phyloP scores from a whole-genome alignment of 37 sponge, comb jelly and placozoan genomes.

The Ephydatia muelleri region DNA sequence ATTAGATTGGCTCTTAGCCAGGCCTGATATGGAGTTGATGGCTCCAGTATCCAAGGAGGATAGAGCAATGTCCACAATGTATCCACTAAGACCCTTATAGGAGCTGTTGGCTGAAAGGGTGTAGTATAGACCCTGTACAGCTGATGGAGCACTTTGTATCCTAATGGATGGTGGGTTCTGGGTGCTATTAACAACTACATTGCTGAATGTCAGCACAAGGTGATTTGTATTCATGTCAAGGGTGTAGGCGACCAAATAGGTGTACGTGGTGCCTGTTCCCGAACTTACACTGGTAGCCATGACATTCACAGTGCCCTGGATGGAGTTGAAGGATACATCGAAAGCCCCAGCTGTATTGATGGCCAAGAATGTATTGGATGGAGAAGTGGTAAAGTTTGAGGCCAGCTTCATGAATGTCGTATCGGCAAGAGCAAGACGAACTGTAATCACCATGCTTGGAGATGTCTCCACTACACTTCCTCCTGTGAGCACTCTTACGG shows the following conservation, averaged over 20 bases:
- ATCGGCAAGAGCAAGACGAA: constrained; percentile 61
- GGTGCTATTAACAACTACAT: constrained; percentile 68
- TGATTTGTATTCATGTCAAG: constrained; percentile 73
- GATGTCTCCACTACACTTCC: constrained; percentile 41
- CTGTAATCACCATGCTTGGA: constrained; percentile 31
- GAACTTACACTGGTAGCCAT: constrained; percentile 18
- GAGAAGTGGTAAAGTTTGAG: constrained; percentile 58
- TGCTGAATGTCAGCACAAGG: constrained; percentile 76
- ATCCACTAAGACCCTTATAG: constrained; percentile 55
- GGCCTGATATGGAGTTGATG: constrained; percentile 60
- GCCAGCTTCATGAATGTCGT: constrained; percentile 74
- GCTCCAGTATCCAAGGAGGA: constrained; percentile 64
- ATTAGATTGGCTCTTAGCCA: constrained; percentile 44
- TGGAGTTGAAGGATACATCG: constrained; percentile 60
- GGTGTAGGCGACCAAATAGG: constrained; percentile 56
- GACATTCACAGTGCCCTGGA: constrained; percentile 7
- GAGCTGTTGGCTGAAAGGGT: constrained; percentile 63
- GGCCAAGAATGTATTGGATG: constrained; percentile 67
- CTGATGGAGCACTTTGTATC: constrained; percentile 70
- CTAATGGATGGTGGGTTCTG: constrained; percentile 74
- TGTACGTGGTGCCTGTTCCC: constrained; percentile 18
- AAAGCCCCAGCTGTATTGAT: constrained; percentile 37
- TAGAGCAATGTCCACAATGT: constrained; percentile 62
- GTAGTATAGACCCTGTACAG: constrained; percentile 14
- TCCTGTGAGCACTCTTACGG: constrained; percentile 31